phyloP scores from a whole-genome alignment of 2,797 vertebrate species.

The Hyperoplus immaculatus region DNA sequence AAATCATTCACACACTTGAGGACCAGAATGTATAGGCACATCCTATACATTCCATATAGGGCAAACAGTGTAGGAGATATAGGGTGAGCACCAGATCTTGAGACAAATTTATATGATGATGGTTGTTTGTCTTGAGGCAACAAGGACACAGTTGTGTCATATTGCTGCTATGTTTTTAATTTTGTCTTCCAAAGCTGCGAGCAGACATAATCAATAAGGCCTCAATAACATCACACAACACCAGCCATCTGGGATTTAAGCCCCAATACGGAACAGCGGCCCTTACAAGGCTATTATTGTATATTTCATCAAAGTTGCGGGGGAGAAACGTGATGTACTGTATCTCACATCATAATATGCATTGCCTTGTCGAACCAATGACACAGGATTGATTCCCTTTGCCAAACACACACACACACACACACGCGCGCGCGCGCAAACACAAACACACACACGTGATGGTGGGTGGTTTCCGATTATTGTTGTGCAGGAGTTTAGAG shows the following conservation, averaged over 20 bases:
- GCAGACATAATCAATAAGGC: slow-evolving; percentile 67
- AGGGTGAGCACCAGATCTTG: slow-evolving; percentile 9
- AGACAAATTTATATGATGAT: background rate
- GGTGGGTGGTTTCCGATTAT: slow-evolving; percentile 58
- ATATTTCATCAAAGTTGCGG: slow-evolving; percentile 63
- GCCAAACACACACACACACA: slow-evolving; percentile 4
- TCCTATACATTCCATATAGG: background rate
- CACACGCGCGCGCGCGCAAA: background rate
- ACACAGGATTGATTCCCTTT: slow-evolving; percentile 52
- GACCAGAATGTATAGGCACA: background rate
- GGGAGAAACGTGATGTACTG: slow-evolving; percentile 24
- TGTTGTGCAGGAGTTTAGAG: slow-evolving; percentile 65
- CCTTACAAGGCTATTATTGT: slow-evolving; percentile 61
- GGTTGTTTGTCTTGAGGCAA: slow-evolving; percentile 17
- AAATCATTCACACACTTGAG: slow-evolving; percentile 10
- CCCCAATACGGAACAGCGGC: slow-evolving; percentile 26
- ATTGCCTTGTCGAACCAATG: slow-evolving; percentile 53
- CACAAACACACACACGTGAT: slow-evolving; percentile 9
- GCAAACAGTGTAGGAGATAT: background rate
- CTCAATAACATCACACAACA: slow-evolving; percentile 31
- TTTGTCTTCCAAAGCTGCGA: slow-evolving; percentile 37
- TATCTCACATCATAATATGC: slow-evolving; percentile 54
- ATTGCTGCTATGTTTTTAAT: slow-evolving; percentile 57
- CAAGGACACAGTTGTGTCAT: slow-evolving; percentile 41
- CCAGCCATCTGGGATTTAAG: slow-evolving; percentile 64